Evolutionary conservation across 1,140 invertebrate genomes (phyloP).

Genomic region (Drosophila busckii): DNA sequence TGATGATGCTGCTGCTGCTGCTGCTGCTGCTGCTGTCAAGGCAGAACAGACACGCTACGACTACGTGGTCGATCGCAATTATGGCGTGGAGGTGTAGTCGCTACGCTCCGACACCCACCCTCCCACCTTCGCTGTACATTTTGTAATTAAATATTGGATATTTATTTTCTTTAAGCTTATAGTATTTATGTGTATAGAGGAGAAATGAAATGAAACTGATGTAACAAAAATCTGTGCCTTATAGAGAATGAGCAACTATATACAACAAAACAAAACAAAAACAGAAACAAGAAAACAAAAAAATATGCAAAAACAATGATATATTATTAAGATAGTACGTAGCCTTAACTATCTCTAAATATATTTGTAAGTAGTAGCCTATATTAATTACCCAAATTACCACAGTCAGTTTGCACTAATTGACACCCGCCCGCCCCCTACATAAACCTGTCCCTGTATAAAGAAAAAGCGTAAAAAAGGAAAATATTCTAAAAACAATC

Average conservation of each 20-base stretch:
- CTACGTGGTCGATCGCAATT: conserved; percentile 84
- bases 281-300: conserved; percentile 24
- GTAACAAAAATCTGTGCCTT: conserved; percentile 77
- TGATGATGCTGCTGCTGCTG: not conserved
- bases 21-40: conserved; percentile 4
- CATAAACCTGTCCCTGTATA: conserved; percentile 5
- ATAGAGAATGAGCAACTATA: conserved; percentile 50
- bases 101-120: conserved; percentile 4
- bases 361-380: conserved; percentile 30
- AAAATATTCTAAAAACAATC: conserved; percentile 6
- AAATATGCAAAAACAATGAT: conserved; percentile 60
- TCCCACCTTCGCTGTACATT: conserved; percentile 65
- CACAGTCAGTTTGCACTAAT: conserved; percentile 68
- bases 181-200: conserved; percentile 74
- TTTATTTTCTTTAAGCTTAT: conserved; percentile 67
- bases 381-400: too few species aligned
- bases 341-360: conserved; percentile 24
- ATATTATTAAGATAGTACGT: conserved; percentile 38
- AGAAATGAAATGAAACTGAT: conserved; percentile 57
- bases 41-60: conserved; percentile 82
- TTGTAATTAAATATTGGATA: conserved; percentile 70
- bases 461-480: conserved; percentile 33
- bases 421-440: conserved; percentile 30
- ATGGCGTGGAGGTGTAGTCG: conserved; percentile 84
- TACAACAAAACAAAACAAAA: conserved; percentile 15